Conservation (phyloP, 2,888 invertebrate species). For the Aspidiotus rigidus region DNA sequence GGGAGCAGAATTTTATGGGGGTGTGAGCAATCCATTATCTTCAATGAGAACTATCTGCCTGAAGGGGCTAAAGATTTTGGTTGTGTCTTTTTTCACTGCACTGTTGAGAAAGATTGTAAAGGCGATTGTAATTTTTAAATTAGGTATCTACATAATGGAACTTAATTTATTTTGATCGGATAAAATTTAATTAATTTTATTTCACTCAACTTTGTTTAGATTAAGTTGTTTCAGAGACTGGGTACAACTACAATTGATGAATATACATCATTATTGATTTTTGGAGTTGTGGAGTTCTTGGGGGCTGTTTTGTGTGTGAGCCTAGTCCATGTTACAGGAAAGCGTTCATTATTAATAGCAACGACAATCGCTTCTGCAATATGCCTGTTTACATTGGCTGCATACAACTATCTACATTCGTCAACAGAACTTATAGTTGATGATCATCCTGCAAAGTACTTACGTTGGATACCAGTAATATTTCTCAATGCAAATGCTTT, state of each 20-base stretch:
- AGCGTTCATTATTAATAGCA: slow-evolving; percentile 56
- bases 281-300: slow-evolving; percentile 57
- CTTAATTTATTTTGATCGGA: no score
- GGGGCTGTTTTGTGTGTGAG: slow-evolving; percentile 58
- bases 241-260: slow-evolving; percentile 61
- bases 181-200: background rate
- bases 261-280: slow-evolving; percentile 62
- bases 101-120: no score
- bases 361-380: slow-evolving; percentile 58
- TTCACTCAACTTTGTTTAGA: slow-evolving; percentile 40
- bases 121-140: no score
- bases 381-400: slow-evolving; percentile 54
- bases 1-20: no score
- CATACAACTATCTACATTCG: slow-evolving; percentile 45
- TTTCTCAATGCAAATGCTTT: slow-evolving; percentile 59
- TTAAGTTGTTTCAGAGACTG: slow-evolving; percentile 60
- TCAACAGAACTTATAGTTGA: slow-evolving; percentile 13
- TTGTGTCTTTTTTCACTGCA: no score
- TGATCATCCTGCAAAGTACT: slow-evolving; percentile 36
- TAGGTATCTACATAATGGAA: no score
- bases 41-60: no score
- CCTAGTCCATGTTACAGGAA: slow-evolving; percentile 63
- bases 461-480: slow-evolving; percentile 58
- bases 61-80: no score
- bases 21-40: no score